Base-by-base conservation (phyloP, 2,113 vertebrate genomes). In the Psammodynastes pulverulentus region DNA sequence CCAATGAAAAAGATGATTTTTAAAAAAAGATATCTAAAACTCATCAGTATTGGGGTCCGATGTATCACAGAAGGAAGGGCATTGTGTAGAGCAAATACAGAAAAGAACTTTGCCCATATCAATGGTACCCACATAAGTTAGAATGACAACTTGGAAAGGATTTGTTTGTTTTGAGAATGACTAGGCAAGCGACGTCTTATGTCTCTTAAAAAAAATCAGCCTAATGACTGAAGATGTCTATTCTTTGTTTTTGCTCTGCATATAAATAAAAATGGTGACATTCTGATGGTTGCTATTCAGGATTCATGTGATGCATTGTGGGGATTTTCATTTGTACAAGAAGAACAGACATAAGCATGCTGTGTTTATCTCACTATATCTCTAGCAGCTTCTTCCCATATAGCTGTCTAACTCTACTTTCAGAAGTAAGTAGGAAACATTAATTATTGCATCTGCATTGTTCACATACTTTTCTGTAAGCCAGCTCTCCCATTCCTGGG, bases 371-470 rank as follows among this genome's bases (percentile, higher is more conserved):
- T 39, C 17, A 2, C 3, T 89, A 91, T 46, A 89, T 9, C 0
- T 10, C 84, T 13, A 17, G 21, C 1, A 58, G 93, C 89, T 88
- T 88, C 52, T 90, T 4, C 46, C 54, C 49, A 51, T 54, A 84
- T 46, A 53, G 29, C 34, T 87, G 29, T 4, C 86, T 93, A 43
- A 9, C 12, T 53, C 21, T 12, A 56, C 0, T 67, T 90, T 17
- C 85, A 90, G 72, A 93, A 67, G 39, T 91, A 92, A 92, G 48
- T 91, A 93, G 39, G 39, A 92, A 90, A 93, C 90, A 93, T 86
- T 94, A 85, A 84, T 84, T n/a, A 72, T 91, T 89, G 45, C 90
- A 95, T 87, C 93, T 94, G 94, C 95, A 95, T 92, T 86, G 94
- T 89, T 91, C 93, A 93, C 91, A 95, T 92, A 52, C 84, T 94